phyloP scores from a whole-genome alignment of 2,888 invertebrate species.

The Carterocephalus palaemon region DNA sequence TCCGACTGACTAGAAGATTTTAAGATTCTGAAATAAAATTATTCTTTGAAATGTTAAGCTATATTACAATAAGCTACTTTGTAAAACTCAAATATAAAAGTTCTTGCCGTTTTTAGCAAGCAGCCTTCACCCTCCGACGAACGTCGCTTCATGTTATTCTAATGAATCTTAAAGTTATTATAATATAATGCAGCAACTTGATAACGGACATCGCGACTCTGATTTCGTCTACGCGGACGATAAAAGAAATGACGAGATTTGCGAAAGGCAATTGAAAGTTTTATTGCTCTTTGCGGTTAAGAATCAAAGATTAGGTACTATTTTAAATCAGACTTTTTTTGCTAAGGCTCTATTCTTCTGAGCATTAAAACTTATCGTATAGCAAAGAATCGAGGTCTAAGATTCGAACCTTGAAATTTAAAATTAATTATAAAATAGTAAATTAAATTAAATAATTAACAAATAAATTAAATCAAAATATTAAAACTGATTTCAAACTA shows the following conservation, averaged over 20 bases:
- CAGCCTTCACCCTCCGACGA: slow-evolving; percentile 5
- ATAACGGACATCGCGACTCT: slow-evolving; percentile 12
- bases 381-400: no score
- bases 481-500: no score
- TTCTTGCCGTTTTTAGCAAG: slow-evolving; percentile 2
- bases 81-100: slow-evolving; percentile 13
- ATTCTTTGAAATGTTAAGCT: neutral
- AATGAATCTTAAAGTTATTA: slow-evolving; percentile 21
- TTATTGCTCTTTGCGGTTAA: slow-evolving; percentile 8
- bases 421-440: no score
- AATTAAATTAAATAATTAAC: no score
- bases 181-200: slow-evolving; percentile 22
- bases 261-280: slow-evolving; percentile 19
- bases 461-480: no score
- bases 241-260: slow-evolving; percentile 12
- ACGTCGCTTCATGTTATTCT: slow-evolving; percentile 22
- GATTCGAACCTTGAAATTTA: no score
- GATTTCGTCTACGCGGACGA: slow-evolving; percentile 17
- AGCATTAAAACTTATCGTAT: no score
- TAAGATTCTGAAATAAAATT: no score
- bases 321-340: no score
- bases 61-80: neutral
- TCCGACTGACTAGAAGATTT: no score
- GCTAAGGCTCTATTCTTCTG: no score
- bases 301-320: no score